Conservation (phyloP, 2,113 vertebrate genomes). For the Coturnix japonica region DNA sequence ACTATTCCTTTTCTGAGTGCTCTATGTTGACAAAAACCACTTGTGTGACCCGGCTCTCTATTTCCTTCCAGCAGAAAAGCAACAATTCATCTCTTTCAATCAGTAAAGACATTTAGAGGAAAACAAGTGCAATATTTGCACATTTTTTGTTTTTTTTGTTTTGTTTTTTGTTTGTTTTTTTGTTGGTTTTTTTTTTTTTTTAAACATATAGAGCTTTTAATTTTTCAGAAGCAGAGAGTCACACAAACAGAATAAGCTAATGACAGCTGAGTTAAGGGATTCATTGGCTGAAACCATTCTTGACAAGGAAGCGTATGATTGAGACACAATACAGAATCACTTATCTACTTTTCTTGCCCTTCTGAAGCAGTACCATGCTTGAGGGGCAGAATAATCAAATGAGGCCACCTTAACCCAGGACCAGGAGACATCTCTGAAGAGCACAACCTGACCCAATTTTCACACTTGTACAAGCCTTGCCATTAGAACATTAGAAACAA, state of each 20-base stretch:
- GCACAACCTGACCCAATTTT: not conserved
- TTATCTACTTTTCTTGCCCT: not conserved
- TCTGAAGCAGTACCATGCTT: not conserved
- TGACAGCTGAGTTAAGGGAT: not conserved
- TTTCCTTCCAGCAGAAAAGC: not conserved
- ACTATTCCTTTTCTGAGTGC: not conserved
- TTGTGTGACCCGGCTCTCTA: fast-evolving
- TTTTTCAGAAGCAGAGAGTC: not conserved
- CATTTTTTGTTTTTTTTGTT: not conserved
- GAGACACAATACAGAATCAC: not conserved
- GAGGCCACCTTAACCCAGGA: not conserved
- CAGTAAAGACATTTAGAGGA: not conserved
- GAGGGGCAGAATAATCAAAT: not conserved
- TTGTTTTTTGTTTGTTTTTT: too few relatives aligned
- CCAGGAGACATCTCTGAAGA: not conserved
- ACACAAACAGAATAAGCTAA: not conserved
- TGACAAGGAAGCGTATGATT: not conserved
- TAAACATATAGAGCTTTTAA: not conserved
- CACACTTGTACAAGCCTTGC: fast-evolving
- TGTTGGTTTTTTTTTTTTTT: too few relatives aligned
- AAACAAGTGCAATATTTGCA: not conserved
- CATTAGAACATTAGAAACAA: not conserved
- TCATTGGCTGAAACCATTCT: not conserved
- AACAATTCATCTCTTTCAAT: not conserved
- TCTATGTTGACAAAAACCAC: not conserved